Percentiles rank a stretch among this genome's conserved stretches.
Evolutionary conservation across 2,888 invertebrate genomes (phyloP).

Genomic region (Psylliodes chrysocephalus): DNA sequence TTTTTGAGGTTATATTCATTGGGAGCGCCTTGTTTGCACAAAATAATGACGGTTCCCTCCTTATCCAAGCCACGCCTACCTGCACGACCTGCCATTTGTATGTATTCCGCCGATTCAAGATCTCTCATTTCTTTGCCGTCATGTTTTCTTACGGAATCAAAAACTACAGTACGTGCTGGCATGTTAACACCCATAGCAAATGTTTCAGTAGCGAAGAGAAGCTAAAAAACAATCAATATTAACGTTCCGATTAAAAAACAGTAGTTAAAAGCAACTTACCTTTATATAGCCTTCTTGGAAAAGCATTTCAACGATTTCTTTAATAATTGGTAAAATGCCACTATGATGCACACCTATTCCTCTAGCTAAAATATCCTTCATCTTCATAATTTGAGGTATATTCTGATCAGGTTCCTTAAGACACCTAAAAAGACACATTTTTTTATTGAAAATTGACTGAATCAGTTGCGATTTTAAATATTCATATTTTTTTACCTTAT

Average conservation of each 20-base stretch:
- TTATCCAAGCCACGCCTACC: conserved; percentile 93
- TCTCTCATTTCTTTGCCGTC: conserved; percentile 85
- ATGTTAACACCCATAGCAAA: conserved; percentile 99
- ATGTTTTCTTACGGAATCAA: conserved; percentile 90
- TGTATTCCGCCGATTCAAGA: conserved; percentile 92
- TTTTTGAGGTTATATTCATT: conserved; percentile 76
- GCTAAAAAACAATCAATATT: conserved; percentile 66
- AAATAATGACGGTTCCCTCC: conserved; percentile 93
- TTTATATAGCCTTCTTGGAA: conserved; percentile 93
- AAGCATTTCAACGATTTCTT: conserved; percentile 98
- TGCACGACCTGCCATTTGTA: conserved; percentile 98
- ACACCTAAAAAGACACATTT: conserved; percentile 41
- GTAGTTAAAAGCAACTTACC: conserved; percentile 43
- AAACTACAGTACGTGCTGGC: conserved; percentile 98
- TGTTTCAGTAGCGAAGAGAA: conserved; percentile 98
- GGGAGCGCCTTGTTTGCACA: conserved; percentile 84
- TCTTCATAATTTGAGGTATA: conserved; percentile 84
- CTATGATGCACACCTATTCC: conserved; percentile 99
- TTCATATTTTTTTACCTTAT: conserved; percentile 65
- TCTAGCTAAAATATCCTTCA: conserved; percentile 77
- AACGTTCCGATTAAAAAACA: conserved; percentile 7
- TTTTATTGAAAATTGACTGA: too few relatives aligned
- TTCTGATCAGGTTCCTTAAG: conserved; percentile 85
- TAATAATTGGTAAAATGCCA: conserved; percentile 97
- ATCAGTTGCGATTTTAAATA: conserved; percentile 60